Evolutionary conservation across 2,797 vertebrate genomes (phyloP).

Genomic region (Echeneis naucrates): DNA sequence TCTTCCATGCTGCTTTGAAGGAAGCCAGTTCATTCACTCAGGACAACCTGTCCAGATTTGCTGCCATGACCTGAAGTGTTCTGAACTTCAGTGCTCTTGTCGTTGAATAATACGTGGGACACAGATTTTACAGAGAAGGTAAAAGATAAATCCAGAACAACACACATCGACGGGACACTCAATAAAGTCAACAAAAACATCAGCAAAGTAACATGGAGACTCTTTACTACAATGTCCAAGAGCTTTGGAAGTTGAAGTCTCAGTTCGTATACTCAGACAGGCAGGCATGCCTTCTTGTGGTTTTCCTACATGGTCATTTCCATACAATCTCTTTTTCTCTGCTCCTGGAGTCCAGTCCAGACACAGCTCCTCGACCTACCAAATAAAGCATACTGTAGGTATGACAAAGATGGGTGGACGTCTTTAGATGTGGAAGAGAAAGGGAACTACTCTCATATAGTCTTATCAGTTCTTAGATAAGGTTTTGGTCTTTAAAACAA

Average conservation of each 20-base stretch:
- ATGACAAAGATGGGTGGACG: slow-evolving; percentile 27
- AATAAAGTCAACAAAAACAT: slow-evolving; percentile 46
- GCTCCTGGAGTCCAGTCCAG: slow-evolving; percentile 42
- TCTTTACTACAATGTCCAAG: slow-evolving; percentile 63
- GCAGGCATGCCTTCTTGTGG: slow-evolving; percentile 49
- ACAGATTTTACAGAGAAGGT: slow-evolving; percentile 25
- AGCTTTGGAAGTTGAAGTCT: slow-evolving; percentile 58
- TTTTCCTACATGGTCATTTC: slow-evolving; percentile 54
- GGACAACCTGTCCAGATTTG: slow-evolving; percentile 25
- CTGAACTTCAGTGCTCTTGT: slow-evolving; percentile 21
- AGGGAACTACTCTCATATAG: slow-evolving; percentile 12
- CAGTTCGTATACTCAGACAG: slow-evolving; percentile 46
- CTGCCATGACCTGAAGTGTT: slow-evolving; percentile 10
- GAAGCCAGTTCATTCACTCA: background rate
- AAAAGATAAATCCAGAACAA: slow-evolving; percentile 28
- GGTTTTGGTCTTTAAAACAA: slow-evolving; percentile 21
- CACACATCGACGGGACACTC: slow-evolving; percentile 34
- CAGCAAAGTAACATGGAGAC: slow-evolving; percentile 45
- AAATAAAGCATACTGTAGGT: slow-evolving; percentile 39
- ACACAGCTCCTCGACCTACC: slow-evolving; percentile 27
- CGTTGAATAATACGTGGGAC: slow-evolving; percentile 18
- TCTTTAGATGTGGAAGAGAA: background rate
- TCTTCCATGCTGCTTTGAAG: slow-evolving; percentile 43
- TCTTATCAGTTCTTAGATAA: slow-evolving; percentile 19
- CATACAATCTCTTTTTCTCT: slow-evolving; percentile 32